Base-by-base conservation (phyloP, 2,797 vertebrate species). In the Xenops minutus region DNA sequence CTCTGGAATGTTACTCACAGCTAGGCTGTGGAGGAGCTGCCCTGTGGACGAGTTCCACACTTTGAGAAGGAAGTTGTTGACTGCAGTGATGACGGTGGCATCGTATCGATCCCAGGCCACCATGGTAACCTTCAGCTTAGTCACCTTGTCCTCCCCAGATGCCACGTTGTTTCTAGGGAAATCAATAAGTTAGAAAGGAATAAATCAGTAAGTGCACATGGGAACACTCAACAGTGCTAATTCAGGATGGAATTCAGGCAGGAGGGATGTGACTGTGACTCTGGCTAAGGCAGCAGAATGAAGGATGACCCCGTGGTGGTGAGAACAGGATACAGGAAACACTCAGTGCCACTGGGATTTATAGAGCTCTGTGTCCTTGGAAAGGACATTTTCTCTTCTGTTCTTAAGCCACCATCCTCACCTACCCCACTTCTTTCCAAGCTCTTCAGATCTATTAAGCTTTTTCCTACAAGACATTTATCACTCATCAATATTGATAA, bases 101-200 rank as follows among this genome's bases (percentile, higher is more conserved):
- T 99, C 99, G 0, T 97, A 98, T 34, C 99, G 99, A 97, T 99
- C 99, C 99, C 99, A 99, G n/a, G 99, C 99, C 67, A 99, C 99
- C 99, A 99, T 99, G 48, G 99, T 99, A 80, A 99, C 99, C 94
- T 99, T 99, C 96, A 99, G 98, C 96, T 99, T 99, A 51, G 98
- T 98, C 52, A 98, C 97, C 96, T 99, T 99, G 97, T 99, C 99
- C 88, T 99, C 99, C 26, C 97, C 98, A 76, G 97, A 98, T 32
- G 97, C 80, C 55, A 97, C 88, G 39, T 92, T 88, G 96, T 97
- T 98, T 97, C 99, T 99, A 93, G 67, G 77, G 48, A 97, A 97
- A 95, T 90, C 24, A 77, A 77, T 75, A 80, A 62, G 62, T 83
- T 48, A 55, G 82, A 81, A 92, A 96, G 64, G 59, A 63, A 68